Evolutionary conservation across 2,888 invertebrate genomes (phyloP).

Genomic region (Eristalis arbustorum): DNA sequence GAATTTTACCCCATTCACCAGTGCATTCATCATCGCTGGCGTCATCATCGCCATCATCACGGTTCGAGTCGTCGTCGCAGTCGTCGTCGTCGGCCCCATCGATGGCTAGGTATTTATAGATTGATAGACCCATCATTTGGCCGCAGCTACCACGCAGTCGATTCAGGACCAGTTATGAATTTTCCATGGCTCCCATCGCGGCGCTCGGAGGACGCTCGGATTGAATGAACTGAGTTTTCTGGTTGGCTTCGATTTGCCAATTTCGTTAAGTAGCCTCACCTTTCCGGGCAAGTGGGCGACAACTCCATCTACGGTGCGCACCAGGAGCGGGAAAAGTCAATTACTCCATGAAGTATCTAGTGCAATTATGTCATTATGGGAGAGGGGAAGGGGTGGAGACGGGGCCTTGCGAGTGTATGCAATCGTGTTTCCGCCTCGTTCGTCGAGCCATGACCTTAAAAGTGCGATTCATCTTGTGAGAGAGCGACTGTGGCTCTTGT

Average conservation of each 20-base stretch:
- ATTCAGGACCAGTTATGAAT: constrained; percentile 55
- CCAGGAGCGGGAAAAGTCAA: constrained; percentile 66
- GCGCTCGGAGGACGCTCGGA: constrained; percentile 10
- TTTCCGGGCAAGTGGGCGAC: constrained; percentile 64
- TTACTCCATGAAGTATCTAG: constrained; percentile 66
- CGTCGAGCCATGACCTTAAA: constrained; percentile 67
- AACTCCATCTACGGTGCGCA: constrained; percentile 49
- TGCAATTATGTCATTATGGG: constrained; percentile 67
- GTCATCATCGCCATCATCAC: constrained; percentile 31
- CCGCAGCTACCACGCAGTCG: constrained; percentile 23
- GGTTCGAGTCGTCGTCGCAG: too few relatives aligned
- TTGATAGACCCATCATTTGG: constrained; percentile 54
- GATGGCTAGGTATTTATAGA: constrained; percentile 59
- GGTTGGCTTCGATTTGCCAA: constrained; percentile 66
- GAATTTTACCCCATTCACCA: constrained; percentile 61
- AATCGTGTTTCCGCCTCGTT: background rate
- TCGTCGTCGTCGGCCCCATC: background rate
- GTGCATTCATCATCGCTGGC: constrained; percentile 60
- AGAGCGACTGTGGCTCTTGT: constrained; percentile 38
- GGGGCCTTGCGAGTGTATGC: constrained; percentile 6
- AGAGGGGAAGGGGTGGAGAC: background rate
- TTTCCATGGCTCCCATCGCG: constrained; percentile 38
- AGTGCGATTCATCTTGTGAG: constrained; percentile 65
- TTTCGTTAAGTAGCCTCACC: constrained; percentile 67
- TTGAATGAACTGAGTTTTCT: constrained; percentile 57